These are phyloP conservation scores for Pardosa pseudoannulata DNA, from an alignment of 2,888 invertebrate species.

Conservation along the genomic window DNA sequence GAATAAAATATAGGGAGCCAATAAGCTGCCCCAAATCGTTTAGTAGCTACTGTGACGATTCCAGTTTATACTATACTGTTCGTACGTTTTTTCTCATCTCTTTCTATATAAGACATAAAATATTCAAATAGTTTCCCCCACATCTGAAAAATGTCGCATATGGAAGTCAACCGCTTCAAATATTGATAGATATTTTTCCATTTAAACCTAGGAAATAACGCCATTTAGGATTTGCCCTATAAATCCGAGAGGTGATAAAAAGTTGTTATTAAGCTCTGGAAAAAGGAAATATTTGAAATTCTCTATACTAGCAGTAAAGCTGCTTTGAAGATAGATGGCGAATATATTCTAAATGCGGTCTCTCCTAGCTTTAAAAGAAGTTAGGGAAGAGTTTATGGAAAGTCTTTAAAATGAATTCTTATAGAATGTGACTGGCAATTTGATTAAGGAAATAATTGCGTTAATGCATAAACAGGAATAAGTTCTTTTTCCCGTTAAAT, in stretches of 20 bases:
- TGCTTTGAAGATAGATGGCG: conserved; percentile 15
- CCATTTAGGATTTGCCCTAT: conserved; percentile 27
- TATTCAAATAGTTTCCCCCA: conserved; percentile 58
- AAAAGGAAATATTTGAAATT: conserved; percentile 9
- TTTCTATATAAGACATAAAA: conserved; percentile 44
- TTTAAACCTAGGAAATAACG: conserved; percentile 33
- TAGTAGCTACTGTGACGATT: conserved; percentile 44
- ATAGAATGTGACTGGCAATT: no score
- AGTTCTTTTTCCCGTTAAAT: no score
- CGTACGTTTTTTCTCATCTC: conserved; percentile 23
- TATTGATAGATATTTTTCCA: conserved; percentile 61
- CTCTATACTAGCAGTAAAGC: background rate
- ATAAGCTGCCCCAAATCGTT: conserved; percentile 50
- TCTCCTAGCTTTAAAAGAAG: background rate
- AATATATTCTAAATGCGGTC: background rate
- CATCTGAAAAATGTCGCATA: conserved; percentile 30
- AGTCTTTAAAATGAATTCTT: no score
- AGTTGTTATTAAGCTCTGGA: conserved; percentile 5
- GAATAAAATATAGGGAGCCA: conserved; percentile 60
- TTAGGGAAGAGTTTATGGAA: background rate
- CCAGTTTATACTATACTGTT: conserved; percentile 31
- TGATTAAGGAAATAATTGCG: no score
- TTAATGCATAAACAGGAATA: no score
- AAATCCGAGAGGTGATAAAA: conserved; percentile 19
- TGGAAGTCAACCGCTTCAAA: conserved; percentile 19